phyloP scores from a whole-genome alignment of 1,140 invertebrate species.

The Carcinoscorpius rotundicauda region DNA sequence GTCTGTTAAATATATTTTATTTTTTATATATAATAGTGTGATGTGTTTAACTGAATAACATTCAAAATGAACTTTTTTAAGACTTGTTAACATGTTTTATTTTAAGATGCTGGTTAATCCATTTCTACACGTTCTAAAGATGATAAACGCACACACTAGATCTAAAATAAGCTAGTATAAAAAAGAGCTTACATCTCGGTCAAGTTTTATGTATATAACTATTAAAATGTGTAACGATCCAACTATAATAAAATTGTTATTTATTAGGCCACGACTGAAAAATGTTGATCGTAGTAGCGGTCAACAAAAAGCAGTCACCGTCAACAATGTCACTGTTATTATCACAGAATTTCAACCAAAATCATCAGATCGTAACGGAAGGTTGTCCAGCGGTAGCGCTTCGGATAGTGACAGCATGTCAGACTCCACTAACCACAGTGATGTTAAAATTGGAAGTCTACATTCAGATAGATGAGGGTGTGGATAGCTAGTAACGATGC shows the following conservation, averaged over 20 bases:
- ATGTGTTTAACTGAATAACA: too few species aligned
- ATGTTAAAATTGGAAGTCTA: slow-evolving; percentile 16
- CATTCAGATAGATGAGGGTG: slow-evolving; percentile 8
- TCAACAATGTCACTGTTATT: slow-evolving; percentile 89
- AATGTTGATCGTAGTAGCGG: slow-evolving; percentile 79
- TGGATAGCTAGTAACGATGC: too few species aligned
- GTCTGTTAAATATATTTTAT: too few species aligned
- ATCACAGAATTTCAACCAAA: slow-evolving; percentile 94
- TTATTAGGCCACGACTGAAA: slow-evolving; percentile 56
- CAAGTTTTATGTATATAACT: background rate
- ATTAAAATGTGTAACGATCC: background rate
- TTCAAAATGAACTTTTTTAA: too few species aligned
- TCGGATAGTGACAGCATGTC: slow-evolving; percentile 20
- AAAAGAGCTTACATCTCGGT: too few species aligned
- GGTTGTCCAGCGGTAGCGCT: slow-evolving; percentile 12
- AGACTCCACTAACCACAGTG: slow-evolving; percentile 17
- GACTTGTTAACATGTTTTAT: background rate
- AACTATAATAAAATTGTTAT: background rate
- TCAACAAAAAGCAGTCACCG: slow-evolving; percentile 83
- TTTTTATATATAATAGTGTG: too few species aligned
- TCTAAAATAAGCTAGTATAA: too few species aligned
- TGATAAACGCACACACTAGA: too few species aligned
- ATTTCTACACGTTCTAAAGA: too few species aligned
- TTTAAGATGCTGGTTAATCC: background rate
- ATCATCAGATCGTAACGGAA: slow-evolving; percentile 23